Evolutionary conservation across 2,888 invertebrate species (phyloP), one percentile per base, ranked within the genome.

Genomic region (Emmelina monodactyla): DNA sequence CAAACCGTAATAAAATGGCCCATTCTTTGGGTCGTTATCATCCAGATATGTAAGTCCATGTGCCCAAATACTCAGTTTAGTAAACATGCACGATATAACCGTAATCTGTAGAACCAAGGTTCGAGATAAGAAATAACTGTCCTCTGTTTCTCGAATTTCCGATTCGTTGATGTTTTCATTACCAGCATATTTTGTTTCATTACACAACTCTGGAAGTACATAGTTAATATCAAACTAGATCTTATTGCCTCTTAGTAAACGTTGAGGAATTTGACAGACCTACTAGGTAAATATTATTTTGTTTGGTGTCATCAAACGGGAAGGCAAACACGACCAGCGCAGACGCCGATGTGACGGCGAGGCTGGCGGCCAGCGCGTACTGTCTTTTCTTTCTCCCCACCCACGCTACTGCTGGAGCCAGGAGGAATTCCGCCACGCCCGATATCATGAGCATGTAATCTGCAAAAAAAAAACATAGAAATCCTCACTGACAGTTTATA

Each of bases 1-100:
- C n/a, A n/a, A 45, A 75, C 78, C 76, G 38, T 72, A 75, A 38
- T 66, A 73, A 37, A 68, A 75, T 0, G 73, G 58, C 32, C 73
- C 76, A 33, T 66, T 69, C 19, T 65, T 55, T 0, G 76, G 75
- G 7, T 71, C 63, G 22, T 72, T 73, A 35, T 76, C 75, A 28
- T 78, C 76, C 11, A 76, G 45, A 32, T 68, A 71, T 0, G 72
- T 70, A 9, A 73, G 50, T 0, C 76, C 75, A 16, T 75, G 75
- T 0, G 73, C 60, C 67, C 70, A 78, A 7, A 76, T 55, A 49
- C 70, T 67, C 49, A 71, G 48, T 47, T 64, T 67, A 2, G 68
- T 55, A 1, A 76, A 42, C 0, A 54, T 47, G 39, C 70, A 67
- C 14, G 65, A 40, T 0, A 63, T 28, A 0, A 58, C 62, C 0